Conservation (phyloP, 2,113 vertebrate genomes). For the Thomomys bottae region DNA sequence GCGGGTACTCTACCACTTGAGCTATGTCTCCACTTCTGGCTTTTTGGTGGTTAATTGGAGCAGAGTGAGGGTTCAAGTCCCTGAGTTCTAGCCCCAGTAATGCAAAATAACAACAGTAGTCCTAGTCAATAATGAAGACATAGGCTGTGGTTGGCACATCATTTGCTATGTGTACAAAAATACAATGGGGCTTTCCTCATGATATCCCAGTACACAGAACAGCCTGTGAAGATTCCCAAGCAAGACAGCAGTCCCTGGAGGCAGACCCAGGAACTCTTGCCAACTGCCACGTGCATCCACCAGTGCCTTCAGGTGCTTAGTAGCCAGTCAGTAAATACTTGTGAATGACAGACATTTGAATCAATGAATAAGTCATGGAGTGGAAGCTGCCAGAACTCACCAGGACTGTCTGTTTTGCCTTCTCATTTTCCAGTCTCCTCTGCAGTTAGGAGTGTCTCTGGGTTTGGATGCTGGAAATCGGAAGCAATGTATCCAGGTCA, state of each 20-base stretch:
- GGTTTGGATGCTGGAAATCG: neutral
- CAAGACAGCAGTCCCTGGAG: neutral
- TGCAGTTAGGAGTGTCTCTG: neutral
- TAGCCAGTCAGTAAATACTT: neutral
- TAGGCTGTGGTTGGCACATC: no score
- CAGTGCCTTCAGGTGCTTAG: accelerated
- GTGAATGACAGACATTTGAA: neutral
- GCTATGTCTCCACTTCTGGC: no score
- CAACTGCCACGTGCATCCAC: neutral
- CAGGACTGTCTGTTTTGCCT: no score
- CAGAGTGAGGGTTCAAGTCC: no score
- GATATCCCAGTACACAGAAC: no score
- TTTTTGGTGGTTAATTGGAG: no score
- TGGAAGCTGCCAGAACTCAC: neutral
- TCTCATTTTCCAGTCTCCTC: no score
- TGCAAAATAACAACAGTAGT: no score
- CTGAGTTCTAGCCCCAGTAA: no score
- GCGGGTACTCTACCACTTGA: no score
- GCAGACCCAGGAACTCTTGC: neutral
- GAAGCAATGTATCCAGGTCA: neutral
- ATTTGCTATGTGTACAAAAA: neutral
- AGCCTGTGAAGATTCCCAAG: neutral
- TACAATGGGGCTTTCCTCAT: no score
- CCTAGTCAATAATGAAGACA: neutral
- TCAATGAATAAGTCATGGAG: neutral